These are phyloP conservation scores for Nasonia giraulti DNA, from an alignment of 1,140 invertebrate species.

Conservation along the genomic window DNA sequence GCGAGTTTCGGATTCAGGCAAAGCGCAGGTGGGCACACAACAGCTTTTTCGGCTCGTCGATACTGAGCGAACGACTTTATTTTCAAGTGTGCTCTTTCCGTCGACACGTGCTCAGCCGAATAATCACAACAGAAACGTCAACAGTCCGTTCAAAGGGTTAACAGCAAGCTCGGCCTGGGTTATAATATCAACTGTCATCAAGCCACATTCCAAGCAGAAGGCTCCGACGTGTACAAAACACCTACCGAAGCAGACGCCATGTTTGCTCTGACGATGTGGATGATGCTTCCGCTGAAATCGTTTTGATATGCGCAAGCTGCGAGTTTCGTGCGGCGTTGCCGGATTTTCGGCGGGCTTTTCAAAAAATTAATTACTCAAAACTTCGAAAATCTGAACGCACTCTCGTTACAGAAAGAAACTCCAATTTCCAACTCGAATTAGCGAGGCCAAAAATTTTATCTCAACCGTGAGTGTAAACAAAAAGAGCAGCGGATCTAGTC, in stretches of 20 bases:
- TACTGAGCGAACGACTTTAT: background rate
- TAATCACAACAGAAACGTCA: background rate
- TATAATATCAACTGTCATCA: background rate
- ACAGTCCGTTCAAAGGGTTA: background rate
- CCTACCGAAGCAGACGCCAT: slow-evolving; percentile 73
- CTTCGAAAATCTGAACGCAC: too few relatives aligned
- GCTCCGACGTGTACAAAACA: slow-evolving; percentile 47
- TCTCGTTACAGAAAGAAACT: too few relatives aligned
- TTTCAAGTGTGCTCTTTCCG: background rate
- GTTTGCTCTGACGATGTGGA: slow-evolving; percentile 47
- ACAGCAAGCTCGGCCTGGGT: background rate
- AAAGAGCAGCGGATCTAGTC: too few relatives aligned
- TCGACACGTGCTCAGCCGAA: background rate
- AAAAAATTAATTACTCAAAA: too few relatives aligned
- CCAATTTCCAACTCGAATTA: too few relatives aligned
- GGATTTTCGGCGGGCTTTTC: background rate
- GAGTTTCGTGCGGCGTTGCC: background rate
- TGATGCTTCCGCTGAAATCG: background rate
- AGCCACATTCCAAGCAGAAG: slow-evolving; percentile 37
- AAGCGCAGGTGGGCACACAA: slow-evolving; percentile 7
- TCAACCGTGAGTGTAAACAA: background rate
- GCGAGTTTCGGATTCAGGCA: background rate
- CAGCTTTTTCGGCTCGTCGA: slow-evolving; percentile 20
- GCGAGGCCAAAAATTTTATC: too few relatives aligned
- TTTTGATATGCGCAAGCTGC: background rate